phyloP scores from a whole-genome alignment of 2,797 vertebrate species.

The Uromys caudimaculatus region DNA sequence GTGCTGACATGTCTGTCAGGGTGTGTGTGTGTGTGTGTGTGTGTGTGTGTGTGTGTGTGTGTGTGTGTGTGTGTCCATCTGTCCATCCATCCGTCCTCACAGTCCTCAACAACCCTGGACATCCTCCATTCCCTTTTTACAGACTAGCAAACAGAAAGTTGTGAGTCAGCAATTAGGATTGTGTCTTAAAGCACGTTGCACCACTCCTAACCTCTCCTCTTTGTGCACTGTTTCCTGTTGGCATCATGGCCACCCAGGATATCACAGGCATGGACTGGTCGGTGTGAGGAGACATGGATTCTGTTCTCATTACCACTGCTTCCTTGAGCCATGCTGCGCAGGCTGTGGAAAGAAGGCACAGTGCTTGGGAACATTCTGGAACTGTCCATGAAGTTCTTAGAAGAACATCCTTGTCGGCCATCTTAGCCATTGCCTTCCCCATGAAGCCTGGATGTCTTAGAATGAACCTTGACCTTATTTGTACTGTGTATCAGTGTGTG shows the following conservation, averaged over 20 bases:
- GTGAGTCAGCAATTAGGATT: neutral
- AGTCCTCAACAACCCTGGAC: neutral
- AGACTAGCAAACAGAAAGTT: slow-evolving; percentile 42
- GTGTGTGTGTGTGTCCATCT: no score
- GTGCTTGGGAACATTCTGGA: neutral
- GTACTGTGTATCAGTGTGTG: neutral
- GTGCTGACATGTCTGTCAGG: neutral
- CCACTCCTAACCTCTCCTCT: neutral
- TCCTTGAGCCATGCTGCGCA: slow-evolving; percentile 20
- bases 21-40: no score
- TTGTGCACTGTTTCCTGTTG: neutral
- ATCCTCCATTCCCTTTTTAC: slow-evolving; percentile 44
- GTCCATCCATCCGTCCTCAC: no score
- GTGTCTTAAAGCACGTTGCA: neutral
- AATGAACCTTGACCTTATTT: neutral
- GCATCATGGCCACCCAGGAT: neutral
- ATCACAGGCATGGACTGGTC: neutral
- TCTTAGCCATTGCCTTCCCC: neutral
- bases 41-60: no score
- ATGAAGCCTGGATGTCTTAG: neutral
- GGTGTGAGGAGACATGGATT: slow-evolving; percentile 22
- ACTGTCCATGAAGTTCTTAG: neutral
- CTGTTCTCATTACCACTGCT: neutral
- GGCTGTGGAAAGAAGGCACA: neutral
- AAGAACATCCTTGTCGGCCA: neutral